Base-by-base conservation (phyloP, 2,888 invertebrate species). In the Protophormia terraenovae region DNA sequence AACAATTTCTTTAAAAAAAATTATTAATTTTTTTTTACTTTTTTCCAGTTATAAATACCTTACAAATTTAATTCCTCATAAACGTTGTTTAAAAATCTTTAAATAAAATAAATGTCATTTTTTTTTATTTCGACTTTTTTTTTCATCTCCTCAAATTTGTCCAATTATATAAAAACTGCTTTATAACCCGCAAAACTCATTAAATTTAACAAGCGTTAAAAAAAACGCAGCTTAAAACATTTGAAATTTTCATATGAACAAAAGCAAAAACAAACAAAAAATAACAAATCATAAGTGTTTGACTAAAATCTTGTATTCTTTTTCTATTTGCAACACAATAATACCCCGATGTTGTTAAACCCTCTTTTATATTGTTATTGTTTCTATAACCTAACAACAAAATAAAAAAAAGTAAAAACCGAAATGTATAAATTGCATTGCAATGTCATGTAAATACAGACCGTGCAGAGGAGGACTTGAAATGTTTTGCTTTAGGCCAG, bases 141-240 rank as follows among this genome's bases (percentile, higher is more conserved):
- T n/a, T n/a, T n/a, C n/a, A n/a, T n/a, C n/a, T n/a, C n/a, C n/a
- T n/a, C n/a, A 35, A 35, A 35, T 8, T 2, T 35, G 10, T 35
- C 1, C 14, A 41, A n/a, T 41, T n/a, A 41, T 3, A 41, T 41
- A 12, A n/a, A n/a, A n/a, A n/a, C n/a, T n/a, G 12, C 7, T n/a
- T 47, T 47, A 0, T 22, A 27, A 47, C 29, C 14, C 27, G 19
- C 27, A 58, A 55, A 76, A 67, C 58, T 77, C 77, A 77, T 77
- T 77, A 77, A 67, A 76, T 53, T 53, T 76, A 76, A 64, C 62
- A 75, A 75, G 35, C 64, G 50, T 53, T 12, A 29, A 2, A 24
- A n/a, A 60, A 60, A 53, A 27, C 16, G 16, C 27, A 29, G 19
- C 32, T 67, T 50, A 47, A 41, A 66, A 24, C 50, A 24, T 35